Conservation (phyloP, 2,797 vertebrate genomes). For the Paedocypris micromegethes region DNA sequence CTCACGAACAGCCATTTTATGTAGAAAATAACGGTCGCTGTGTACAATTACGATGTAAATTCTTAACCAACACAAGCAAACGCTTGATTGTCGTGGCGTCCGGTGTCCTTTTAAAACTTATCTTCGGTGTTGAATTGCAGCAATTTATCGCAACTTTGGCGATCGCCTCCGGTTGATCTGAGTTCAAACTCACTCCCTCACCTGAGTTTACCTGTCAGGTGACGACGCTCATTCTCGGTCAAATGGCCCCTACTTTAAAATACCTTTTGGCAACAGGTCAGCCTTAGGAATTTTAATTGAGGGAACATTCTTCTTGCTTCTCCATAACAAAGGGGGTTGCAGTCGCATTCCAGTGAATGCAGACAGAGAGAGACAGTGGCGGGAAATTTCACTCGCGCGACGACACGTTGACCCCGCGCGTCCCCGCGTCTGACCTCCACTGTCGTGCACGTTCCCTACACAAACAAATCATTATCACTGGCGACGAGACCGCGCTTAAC, state of each 20-base stretch:
- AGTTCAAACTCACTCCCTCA: neutral
- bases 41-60: no score
- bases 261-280: conserved; percentile 52
- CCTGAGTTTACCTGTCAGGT: conserved; percentile 39
- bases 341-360: conserved; percentile 49
- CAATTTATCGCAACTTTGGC: neutral
- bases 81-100: no score
- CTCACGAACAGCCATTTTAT: no score
- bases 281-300: conserved; percentile 53
- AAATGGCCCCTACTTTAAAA: conserved; percentile 44
- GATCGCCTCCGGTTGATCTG: conserved; percentile 6
- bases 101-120: neutral
- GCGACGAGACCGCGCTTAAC: neutral
- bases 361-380: conserved; percentile 37
- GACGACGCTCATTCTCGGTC: conserved; percentile 46
- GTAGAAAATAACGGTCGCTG: no score
- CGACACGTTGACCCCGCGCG: conserved; percentile 29
- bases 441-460: no score
- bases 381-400: conserved; percentile 41
- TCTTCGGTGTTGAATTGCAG: neutral
- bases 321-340: conserved; percentile 53
- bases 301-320: conserved; percentile 48
- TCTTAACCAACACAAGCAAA: no score
- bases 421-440: neutral
- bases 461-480: no score